Conservation (phyloP, 2,113 vertebrate genomes). For the Callaeas wilsoni region DNA sequence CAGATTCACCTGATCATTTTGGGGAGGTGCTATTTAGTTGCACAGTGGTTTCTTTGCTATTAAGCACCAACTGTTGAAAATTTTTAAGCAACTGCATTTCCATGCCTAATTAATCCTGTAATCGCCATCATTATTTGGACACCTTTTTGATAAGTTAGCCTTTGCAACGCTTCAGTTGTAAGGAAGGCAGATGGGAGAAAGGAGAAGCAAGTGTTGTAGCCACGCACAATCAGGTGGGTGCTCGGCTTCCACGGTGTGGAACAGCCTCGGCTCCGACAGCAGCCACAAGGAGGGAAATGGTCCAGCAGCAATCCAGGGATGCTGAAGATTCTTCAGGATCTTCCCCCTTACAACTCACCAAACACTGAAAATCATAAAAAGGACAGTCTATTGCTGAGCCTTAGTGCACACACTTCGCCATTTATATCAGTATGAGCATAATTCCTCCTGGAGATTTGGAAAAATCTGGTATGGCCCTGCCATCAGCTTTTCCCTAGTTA, state of each 20-base stretch:
- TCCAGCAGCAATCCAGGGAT: background rate
- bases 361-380: background rate
- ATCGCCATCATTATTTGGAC: slow-evolving; percentile 53
- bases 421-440: accelerated
- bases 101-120: slow-evolving; percentile 62
- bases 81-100: slow-evolving; percentile 40
- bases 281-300: background rate
- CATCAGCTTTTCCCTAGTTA: background rate
- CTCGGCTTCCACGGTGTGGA: background rate
- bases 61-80: slow-evolving; percentile 49
- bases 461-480: background rate
- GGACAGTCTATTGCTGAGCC: background rate
- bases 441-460: background rate
- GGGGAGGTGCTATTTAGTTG: background rate
- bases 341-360: background rate
- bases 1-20: background rate
- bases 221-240: background rate
- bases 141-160: slow-evolving; percentile 48
- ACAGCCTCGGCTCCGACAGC: background rate
- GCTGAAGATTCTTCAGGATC: background rate
- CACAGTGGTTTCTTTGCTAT: background rate
- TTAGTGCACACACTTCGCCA: accelerated
- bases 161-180: background rate
- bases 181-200: background rate
- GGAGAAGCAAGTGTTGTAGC: background rate